Percentiles rank a stretch among this genome's conserved stretches.
Conservation (phyloP, 2,797 vertebrate species). For the Mormyrus proboscirostris region DNA sequence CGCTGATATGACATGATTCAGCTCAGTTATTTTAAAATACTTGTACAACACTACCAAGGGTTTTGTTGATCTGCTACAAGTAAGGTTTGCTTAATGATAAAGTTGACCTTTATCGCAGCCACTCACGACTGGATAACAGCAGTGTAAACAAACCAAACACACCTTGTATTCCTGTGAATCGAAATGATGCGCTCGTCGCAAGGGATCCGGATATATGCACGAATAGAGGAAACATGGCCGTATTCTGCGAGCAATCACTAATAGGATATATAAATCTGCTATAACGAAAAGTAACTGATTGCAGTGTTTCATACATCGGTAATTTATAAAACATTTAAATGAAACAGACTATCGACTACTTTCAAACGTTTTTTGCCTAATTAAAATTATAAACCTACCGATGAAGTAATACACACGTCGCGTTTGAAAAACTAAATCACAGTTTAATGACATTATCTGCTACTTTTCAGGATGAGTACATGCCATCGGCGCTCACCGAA, state of each 20-base stretch:
- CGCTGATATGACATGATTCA: neutral
- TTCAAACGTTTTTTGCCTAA: neutral
- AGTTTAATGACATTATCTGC: neutral
- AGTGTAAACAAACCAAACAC: neutral
- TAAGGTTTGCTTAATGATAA: neutral
- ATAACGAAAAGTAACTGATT: neutral
- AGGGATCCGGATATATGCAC: neutral
- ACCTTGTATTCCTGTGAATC: neutral
- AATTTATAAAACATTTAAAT: neutral
- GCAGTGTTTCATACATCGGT: neutral
- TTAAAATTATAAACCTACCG: neutral
- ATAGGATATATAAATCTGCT: neutral
- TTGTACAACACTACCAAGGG: neutral
- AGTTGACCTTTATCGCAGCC: neutral
- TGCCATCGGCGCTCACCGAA: neutral
- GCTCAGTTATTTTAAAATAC: neutral
- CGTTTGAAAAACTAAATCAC: neutral
- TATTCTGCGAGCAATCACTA: neutral
- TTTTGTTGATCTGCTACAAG: neutral
- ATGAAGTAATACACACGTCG: neutral
- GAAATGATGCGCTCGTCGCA: neutral
- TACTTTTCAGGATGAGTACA: neutral
- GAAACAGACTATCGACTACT: neutral
- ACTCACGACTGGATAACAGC: neutral
- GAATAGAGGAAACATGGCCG: neutral